Percentiles rank a stretch among this genome's conserved stretches.
These are phyloP conservation scores for Gymnarchus niloticus DNA, from an alignment of 2,113 vertebrate genomes.

Conservation along the genomic window DNA sequence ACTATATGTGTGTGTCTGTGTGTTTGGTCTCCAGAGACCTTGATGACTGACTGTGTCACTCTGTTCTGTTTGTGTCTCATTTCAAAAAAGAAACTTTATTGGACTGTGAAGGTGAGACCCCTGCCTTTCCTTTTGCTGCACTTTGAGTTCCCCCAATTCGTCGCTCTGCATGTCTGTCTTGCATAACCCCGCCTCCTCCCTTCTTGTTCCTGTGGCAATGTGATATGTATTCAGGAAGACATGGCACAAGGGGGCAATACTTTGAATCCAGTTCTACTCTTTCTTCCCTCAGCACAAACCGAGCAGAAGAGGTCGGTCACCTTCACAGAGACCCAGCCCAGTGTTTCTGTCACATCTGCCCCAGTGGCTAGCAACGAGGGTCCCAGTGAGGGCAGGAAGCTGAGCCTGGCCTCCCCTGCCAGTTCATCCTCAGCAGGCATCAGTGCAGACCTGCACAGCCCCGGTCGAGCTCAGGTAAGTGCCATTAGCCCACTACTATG, in stretches of 20 bases:
- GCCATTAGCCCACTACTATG: background rate
- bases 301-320: slow-evolving; percentile 96
- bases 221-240: background rate
- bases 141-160: slow-evolving; percentile 51
- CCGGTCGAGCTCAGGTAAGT: slow-evolving; percentile 64
- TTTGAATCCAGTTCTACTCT: background rate
- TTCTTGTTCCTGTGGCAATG: slow-evolving; percentile 21
- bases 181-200: slow-evolving; percentile 38
- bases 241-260: background rate
- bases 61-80: slow-evolving; percentile 62
- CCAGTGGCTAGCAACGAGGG: slow-evolving; percentile 34
- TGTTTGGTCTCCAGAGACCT: background rate
- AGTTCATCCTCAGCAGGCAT: slow-evolving; percentile 62
- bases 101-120: slow-evolving; percentile 68
- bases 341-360: slow-evolving; percentile 29
- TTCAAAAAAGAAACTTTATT: slow-evolving; percentile 65
- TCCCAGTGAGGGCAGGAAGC: slow-evolving; percentile 38
- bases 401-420: slow-evolving; percentile 46
- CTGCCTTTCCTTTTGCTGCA: slow-evolving; percentile 36
- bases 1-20: background rate
- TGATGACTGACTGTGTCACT: slow-evolving; percentile 60
- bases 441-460: slow-evolving; percentile 72
- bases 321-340: slow-evolving; percentile 78
- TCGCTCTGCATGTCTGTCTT: slow-evolving; percentile 65
- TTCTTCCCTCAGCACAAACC: slow-evolving; percentile 45